Evolutionary conservation across 2,113 vertebrate genomes (phyloP).

Genomic region (Ameiurus melas): DNA sequence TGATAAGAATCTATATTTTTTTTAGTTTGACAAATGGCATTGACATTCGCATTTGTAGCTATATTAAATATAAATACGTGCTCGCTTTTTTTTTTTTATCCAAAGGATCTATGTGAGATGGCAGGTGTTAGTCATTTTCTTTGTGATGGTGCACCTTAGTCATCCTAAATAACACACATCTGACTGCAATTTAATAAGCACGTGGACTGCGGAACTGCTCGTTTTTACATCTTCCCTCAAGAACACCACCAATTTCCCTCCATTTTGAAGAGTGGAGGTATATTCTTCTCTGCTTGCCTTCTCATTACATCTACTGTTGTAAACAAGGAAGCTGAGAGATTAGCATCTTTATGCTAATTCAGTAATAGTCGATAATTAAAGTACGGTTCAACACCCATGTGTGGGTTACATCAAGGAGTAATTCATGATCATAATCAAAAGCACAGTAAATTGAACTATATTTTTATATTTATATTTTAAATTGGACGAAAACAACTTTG

Average conservation of each 20-base stretch:
- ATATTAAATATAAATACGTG: not conserved
- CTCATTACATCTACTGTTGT: not conserved
- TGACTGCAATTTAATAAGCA: constrained; percentile 19
- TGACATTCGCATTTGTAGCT: constrained; percentile 7
- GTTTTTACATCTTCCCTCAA: not conserved
- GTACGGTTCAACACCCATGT: not conserved
- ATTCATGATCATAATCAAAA: not conserved
- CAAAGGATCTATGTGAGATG: not conserved
- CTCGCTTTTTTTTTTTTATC: not conserved
- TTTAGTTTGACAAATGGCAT: constrained; percentile 17
- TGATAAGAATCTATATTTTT: not conserved
- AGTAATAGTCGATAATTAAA: not conserved
- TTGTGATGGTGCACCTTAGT: not conserved
- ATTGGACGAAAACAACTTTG: not conserved
- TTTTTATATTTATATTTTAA: not conserved
- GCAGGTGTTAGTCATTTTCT: not conserved
- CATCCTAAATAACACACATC: constrained; percentile 28
- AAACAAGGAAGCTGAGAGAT: not conserved
- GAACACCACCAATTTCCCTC: not conserved
- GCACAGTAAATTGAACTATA: not conserved
- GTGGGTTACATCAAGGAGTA: not conserved
- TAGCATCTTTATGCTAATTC: not conserved
- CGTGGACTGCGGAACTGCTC: not conserved
- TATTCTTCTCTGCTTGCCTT: not conserved
- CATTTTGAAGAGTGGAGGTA: not conserved